A percentile compares a stretch with the other conserved stretches of the same genome.
These are phyloP conservation scores for Sthenelais limicola DNA, from an alignment of 2,888 invertebrate genomes.

Conservation along the genomic window DNA sequence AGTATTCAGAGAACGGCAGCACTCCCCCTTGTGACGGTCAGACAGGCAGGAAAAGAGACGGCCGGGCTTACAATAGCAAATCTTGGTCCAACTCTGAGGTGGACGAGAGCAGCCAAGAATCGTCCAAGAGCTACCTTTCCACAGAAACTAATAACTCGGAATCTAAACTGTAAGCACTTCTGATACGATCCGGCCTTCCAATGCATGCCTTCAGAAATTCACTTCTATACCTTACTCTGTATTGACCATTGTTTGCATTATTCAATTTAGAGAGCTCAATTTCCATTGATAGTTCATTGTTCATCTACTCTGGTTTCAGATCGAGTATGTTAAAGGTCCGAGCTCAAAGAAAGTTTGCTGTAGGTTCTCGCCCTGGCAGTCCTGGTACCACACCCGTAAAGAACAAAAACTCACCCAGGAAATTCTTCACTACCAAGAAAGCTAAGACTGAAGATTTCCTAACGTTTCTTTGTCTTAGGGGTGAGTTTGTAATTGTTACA, in stretches of 20 bases:
- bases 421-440: constrained; percentile 38
- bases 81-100: constrained; percentile 17
- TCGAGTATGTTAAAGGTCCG: constrained; percentile 78
- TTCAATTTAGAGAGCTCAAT: no score
- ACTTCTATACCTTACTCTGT: no score
- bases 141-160: no score
- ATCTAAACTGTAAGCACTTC: no score
- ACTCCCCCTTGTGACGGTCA: constrained; percentile 27
- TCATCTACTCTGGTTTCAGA: background rate
- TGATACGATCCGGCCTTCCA: no score
- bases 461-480: constrained; percentile 87
- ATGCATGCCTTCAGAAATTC: no score
- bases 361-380: constrained; percentile 75
- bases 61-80: constrained; percentile 8
- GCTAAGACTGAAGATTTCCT: constrained; percentile 86
- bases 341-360: constrained; percentile 90
- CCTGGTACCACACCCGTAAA: constrained; percentile 36
- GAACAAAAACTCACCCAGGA: constrained; percentile 18
- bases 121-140: constrained; percentile 42
- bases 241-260: no score
- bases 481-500: constrained; percentile 71
- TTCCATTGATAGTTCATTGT: no score
- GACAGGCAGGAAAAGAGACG: background rate
- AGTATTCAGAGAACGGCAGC: constrained; percentile 17
- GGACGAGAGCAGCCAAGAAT: constrained; percentile 61